These are phyloP conservation scores for Lophius americanus DNA, from an alignment of 2,797 vertebrate genomes.

Conservation along the genomic window DNA sequence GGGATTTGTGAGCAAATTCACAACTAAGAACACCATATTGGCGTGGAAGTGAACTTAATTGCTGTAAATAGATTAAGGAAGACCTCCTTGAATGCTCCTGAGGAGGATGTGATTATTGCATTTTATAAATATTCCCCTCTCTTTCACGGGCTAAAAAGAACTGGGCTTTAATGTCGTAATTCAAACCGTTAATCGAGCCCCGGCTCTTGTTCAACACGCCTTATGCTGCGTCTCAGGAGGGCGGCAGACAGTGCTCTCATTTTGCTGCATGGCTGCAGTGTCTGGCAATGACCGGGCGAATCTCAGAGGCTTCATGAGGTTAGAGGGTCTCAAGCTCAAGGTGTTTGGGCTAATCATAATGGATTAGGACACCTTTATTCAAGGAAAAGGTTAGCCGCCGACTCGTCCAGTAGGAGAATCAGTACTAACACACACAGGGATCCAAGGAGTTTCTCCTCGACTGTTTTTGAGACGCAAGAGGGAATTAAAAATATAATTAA, in stretches of 20 bases:
- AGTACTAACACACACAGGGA: slow-evolving; percentile 2
- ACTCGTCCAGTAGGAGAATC: slow-evolving; percentile 2
- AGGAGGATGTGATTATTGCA: slow-evolving; percentile 59
- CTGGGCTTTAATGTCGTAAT: slow-evolving; percentile 52
- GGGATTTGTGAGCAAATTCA: slow-evolving; percentile 16
- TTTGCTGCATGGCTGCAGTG: slow-evolving; percentile 75
- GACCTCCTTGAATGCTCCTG: slow-evolving; percentile 25
- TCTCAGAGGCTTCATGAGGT: slow-evolving; percentile 37
- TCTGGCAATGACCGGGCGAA: slow-evolving; percentile 45
- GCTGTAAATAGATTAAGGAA: slow-evolving; percentile 11
- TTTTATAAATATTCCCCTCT: slow-evolving; percentile 51
- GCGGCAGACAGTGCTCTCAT: slow-evolving; percentile 52
- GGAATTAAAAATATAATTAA: no score
- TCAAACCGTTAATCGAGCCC: slow-evolving; percentile 43
- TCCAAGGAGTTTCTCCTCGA: not conserved
- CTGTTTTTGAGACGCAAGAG: no score
- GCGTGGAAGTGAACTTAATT: slow-evolving; percentile 23
- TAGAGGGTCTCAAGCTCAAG: slow-evolving; percentile 22
- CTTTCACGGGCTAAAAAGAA: slow-evolving; percentile 42
- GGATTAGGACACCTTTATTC: slow-evolving; percentile 7
- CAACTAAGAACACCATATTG: slow-evolving; percentile 16
- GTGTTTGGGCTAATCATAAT: slow-evolving; percentile 29
- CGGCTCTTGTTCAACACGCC: slow-evolving; percentile 50
- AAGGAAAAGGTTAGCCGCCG: slow-evolving; percentile 9
- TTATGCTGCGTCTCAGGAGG: slow-evolving; percentile 54